Conservation (phyloP, 2,797 vertebrate genomes). For the Graptemys geographica region DNA sequence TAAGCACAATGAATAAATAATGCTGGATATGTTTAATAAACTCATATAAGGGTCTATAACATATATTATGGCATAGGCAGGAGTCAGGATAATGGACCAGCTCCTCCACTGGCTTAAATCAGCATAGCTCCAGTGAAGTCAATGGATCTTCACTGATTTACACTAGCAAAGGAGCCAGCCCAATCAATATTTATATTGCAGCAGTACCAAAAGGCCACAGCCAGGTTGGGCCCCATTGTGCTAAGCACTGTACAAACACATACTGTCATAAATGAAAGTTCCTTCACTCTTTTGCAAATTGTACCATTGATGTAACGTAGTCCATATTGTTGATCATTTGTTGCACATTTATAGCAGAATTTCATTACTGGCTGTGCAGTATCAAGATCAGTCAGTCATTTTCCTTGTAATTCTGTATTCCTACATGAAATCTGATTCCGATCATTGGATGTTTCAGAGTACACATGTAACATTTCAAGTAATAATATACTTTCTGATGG, state of each 20-base stretch:
- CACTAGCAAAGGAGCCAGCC: background rate
- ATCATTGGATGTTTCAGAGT: background rate
- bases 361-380: background rate
- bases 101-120: background rate
- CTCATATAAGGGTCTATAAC: background rate
- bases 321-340: background rate
- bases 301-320: background rate
- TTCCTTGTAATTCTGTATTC: background rate
- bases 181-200: background rate
- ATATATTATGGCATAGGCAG: background rate
- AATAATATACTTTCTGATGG: conserved; percentile 22
- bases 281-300: background rate
- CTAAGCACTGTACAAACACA: background rate
- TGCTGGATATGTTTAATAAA: background rate
- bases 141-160: background rate
- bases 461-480: background rate
- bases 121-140: background rate
- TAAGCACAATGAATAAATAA: background rate
- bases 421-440: background rate
- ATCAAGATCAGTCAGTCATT: background rate
- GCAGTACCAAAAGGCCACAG: background rate
- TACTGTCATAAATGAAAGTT: background rate
- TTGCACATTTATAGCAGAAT: conserved; percentile 7
- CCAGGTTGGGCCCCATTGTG: background rate
- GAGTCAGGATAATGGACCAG: background rate